Evolutionary conservation across 2,888 invertebrate genomes (phyloP), one percentile per base, ranked within the genome.

Genomic region (Ichneumoninae sp.): DNA sequence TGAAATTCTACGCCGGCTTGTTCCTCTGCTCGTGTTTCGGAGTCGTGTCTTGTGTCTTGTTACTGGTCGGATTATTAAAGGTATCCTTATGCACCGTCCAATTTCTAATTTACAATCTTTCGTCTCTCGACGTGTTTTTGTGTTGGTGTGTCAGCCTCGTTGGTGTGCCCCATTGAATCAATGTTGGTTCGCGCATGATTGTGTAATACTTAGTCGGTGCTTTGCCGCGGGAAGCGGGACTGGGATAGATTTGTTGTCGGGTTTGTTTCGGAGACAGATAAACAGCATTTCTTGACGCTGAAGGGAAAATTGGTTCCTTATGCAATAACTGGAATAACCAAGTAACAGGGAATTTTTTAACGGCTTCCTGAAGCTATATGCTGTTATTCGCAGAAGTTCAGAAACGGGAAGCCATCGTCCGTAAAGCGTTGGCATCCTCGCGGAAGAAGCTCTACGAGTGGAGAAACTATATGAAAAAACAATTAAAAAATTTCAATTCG

Each of bases 21-120:
- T 94, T 97, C 89, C 94, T 95, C 47, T 96, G 96, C 92, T 96
- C 97, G 71, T 94, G 95, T 4, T 94, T 95, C 86, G 97, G 97
- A 5, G 95, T 97, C 69, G 86, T 97, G 36, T 95, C 97, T 16
- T 96, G 97, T 71, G 90, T 96, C 8, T 92, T 97, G 60, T 94
- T 97, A 76, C 94, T 97, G 72, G 93, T 96, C 81, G 97, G 97
- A 86, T 94, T 97, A 62, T 95, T 95, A 87, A 96, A 95, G 95
- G 97, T 97, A 94, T 94, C 87, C 69, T 50, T 19, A 16, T 30
- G 33, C 71, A 54, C 71, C 52, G 19, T 50, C 22, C 33, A 30
- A 62, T 62, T 5, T 33, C 33, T 62, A 33, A 33, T 16, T 30
- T 62, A 30, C 30, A 62, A 62, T 62, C 6, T 33, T n/a, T 62